Conservation (phyloP, 2,888 invertebrate species). For the Nomada flava region DNA sequence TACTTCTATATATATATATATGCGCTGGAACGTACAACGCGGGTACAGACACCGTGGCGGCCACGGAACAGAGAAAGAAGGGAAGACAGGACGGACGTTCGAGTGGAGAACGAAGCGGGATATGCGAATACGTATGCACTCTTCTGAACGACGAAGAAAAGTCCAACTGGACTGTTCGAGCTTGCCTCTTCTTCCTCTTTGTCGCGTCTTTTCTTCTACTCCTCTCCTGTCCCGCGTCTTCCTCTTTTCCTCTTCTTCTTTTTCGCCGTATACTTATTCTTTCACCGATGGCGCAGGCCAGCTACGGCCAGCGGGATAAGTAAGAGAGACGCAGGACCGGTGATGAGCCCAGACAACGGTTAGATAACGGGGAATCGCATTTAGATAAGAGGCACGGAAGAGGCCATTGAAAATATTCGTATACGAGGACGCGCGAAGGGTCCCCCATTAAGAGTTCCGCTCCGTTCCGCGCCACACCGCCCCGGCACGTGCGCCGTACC, state of each 20-base stretch:
- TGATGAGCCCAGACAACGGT: slow-evolving; percentile 65
- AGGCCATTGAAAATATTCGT: slow-evolving; percentile 59
- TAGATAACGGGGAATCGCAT: slow-evolving; percentile 67
- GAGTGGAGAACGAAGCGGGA: slow-evolving; percentile 63
- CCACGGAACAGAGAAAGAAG: slow-evolving; percentile 20
- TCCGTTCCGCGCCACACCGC: slow-evolving; percentile 17
- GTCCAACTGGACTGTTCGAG: slow-evolving; percentile 35
- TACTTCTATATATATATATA: slow-evolving; percentile 26
- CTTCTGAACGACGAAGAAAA: slow-evolving; percentile 60
- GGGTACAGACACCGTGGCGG: slow-evolving; percentile 24
- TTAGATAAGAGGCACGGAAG: slow-evolving; percentile 65
- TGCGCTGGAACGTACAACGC: slow-evolving; percentile 60
- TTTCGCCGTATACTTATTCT: background rate
- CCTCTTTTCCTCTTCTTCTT: slow-evolving; percentile 16
- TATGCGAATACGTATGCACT: slow-evolving; percentile 54
- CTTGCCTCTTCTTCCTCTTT: slow-evolving; percentile 54
- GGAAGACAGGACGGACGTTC: slow-evolving; percentile 64
- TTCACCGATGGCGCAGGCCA: background rate
- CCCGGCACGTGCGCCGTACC: slow-evolving; percentile 55
- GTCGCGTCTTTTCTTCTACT: slow-evolving; percentile 29
- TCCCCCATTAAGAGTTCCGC: slow-evolving; percentile 54
- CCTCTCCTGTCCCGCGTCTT: background rate
- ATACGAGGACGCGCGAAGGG: slow-evolving; percentile 39
- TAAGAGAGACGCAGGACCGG: slow-evolving; percentile 59
- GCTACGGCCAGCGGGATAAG: slow-evolving; percentile 49